Conservation (phyloP, 2,888 invertebrate species). For the Conops quadrifasciatus region DNA sequence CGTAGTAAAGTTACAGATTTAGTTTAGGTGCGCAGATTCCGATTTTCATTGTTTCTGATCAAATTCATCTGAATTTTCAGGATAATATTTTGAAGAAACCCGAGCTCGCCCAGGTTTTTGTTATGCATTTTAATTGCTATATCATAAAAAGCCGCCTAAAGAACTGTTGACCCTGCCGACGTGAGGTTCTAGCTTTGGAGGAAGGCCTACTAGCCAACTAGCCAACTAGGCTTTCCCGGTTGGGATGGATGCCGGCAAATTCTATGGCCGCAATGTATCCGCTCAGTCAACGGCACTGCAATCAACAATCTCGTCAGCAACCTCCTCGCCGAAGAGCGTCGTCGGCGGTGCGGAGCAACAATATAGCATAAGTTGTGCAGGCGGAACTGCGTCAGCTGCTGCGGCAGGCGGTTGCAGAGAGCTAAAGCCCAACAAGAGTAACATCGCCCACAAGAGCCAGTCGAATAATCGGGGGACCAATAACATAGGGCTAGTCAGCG, state of each 20-base stretch:
- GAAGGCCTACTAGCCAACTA: slow-evolving; percentile 15
- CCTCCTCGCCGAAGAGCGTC: slow-evolving; percentile 47
- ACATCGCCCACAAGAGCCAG: slow-evolving; percentile 44
- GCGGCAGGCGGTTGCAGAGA: slow-evolving; percentile 48
- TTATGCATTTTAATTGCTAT: slow-evolving; percentile 16
- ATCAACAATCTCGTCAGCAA: slow-evolving; percentile 50
- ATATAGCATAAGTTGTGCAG: slow-evolving; percentile 47
- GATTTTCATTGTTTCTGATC: neutral
- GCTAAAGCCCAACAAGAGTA: slow-evolving; percentile 46
- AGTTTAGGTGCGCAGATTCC: neutral
- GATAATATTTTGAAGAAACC: too few species aligned
- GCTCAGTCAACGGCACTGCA: slow-evolving; percentile 49
- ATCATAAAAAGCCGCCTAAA: neutral
- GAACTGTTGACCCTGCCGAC: slow-evolving; percentile 24
- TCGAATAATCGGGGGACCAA: slow-evolving; percentile 45
- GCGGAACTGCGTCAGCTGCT: slow-evolving; percentile 44
- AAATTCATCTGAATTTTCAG: neutral
- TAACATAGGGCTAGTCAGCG: slow-evolving; percentile 40
- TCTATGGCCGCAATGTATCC: slow-evolving; percentile 56
- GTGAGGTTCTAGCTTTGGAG: slow-evolving; percentile 6
- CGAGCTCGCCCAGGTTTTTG: neutral
- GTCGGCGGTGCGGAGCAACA: slow-evolving; percentile 45
- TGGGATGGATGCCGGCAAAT: slow-evolving; percentile 60
- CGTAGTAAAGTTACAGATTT: neutral
- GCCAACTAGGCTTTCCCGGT: slow-evolving; percentile 13